Conservation (phyloP, 1,140 invertebrate species). For the Zaprionus camerounensis region DNA sequence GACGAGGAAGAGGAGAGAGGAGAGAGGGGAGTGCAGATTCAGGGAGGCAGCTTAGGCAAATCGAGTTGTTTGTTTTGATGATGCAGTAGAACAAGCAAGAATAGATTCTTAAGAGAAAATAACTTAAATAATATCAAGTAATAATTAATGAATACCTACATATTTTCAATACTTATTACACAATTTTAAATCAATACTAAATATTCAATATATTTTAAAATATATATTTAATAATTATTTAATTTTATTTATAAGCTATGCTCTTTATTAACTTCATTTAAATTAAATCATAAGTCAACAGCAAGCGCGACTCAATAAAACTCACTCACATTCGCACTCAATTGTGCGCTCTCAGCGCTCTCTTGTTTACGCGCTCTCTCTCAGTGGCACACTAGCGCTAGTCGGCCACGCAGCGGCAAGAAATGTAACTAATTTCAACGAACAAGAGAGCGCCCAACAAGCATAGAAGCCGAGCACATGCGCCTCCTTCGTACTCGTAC, state of each 20-base stretch:
- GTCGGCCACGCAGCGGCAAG: slow-evolving; percentile 29
- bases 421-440: slow-evolving; percentile 40
- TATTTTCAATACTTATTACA: too few relatives aligned
- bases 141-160: too few relatives aligned
- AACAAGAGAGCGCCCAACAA: slow-evolving; percentile 19
- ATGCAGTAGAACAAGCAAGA: too few relatives aligned
- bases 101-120: too few relatives aligned
- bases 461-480: slow-evolving; percentile 32
- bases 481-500: slow-evolving; percentile 35
- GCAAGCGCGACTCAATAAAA: neutral
- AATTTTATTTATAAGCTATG: neutral
- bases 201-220: neutral
- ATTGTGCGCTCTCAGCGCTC: slow-evolving; percentile 13
- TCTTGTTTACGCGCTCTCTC: slow-evolving; percentile 22
- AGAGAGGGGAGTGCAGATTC: too few relatives aligned
- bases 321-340: slow-evolving; percentile 10
- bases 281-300: neutral
- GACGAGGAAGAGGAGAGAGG: too few relatives aligned
- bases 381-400: slow-evolving; percentile 50
- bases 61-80: neutral
- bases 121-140: neutral
- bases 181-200: too few relatives aligned
- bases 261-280: neutral
- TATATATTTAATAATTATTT: neutral
- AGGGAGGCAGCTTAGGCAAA: slow-evolving; percentile 5